Percentiles rank a stretch among this genome's conserved stretches.
Evolutionary conservation across 2,888 invertebrate genomes (phyloP).

Genomic region (Halictus quadricinctus): DNA sequence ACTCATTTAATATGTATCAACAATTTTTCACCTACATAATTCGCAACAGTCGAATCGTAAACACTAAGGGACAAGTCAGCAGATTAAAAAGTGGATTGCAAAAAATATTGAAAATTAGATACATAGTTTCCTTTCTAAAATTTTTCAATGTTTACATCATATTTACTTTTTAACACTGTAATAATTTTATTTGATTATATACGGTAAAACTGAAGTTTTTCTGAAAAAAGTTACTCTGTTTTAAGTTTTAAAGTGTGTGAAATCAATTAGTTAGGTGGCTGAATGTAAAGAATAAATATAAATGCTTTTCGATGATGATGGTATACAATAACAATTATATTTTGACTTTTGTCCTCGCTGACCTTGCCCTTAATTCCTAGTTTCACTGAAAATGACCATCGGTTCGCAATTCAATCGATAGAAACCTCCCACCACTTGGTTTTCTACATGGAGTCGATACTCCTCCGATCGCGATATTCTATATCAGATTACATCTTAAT

Average conservation of each 20-base stretch:
- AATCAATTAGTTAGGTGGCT: too few species aligned
- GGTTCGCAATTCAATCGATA: conserved; percentile 62
- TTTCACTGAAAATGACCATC: conserved; percentile 54
- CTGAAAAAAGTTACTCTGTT: too few species aligned
- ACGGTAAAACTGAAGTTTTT: too few species aligned
- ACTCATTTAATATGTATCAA: conserved; percentile 12
- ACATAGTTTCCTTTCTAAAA: not conserved
- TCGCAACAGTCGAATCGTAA: not conserved
- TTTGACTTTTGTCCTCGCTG: conserved; percentile 27
- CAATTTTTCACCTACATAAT: not conserved
- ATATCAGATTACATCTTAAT: conserved; percentile 56
- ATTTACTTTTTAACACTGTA: not conserved
- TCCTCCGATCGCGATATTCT: conserved; percentile 47
- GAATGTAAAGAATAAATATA: not conserved
- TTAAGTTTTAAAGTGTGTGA: too few species aligned
- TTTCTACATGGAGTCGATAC: conserved; percentile 46
- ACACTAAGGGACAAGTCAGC: not conserved
- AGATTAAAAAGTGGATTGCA: not conserved
- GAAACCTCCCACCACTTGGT: conserved; percentile 38
- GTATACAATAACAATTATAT: not conserved
- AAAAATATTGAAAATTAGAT: not conserved
- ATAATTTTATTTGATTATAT: not conserved
- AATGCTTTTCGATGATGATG: not conserved
- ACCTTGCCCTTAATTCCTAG: conserved; percentile 56
- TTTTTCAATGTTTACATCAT: not conserved